Base-by-base conservation (phyloP, 1,140 invertebrate species). In the Drosophila kepulauana region DNA sequence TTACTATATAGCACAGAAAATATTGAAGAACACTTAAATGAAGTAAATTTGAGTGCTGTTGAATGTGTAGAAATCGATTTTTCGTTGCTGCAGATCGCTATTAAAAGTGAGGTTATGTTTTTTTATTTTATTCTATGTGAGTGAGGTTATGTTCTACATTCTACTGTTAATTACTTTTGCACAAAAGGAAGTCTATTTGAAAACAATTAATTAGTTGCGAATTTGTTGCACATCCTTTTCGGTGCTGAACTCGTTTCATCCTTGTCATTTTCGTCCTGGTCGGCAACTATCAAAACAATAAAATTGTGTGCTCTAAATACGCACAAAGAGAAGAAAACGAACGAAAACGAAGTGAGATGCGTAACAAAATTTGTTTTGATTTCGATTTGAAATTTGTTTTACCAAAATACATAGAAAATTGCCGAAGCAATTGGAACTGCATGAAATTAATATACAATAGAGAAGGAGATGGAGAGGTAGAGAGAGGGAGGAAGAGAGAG, bases 311-410 rank as follows among this genome's bases (percentile, higher is more conserved):
- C 67, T 81, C 69, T 41, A 78, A 11, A 63, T 75, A 74, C 46
- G 38, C 38, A 68, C 65, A 38, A 74, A 51, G 20, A 52, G 41
- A 54, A 8, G 2, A 2, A 33, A 33, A 8, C 33, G 33, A 33
- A 8, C 33, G 33, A 8, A 25, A 25, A 33, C 33, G 33, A 33
- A 8, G 7, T 5, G 79, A 88, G 66, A 72, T 71, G 85, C 85
- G 77, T 71, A 66, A 41, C 85, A 71, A 85, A 89, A 89, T 54
- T 56, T 89, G 85, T 89, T 89, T 89, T 89, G 85, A 89, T 89
- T 89, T 79, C 78, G 38, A 71, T 76, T 85, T 62, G 75, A 79
- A 78, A 85, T 74, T 75, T 89, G 78, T 84, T 88, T 70, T 62
- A 54, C 66, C 71, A 71, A 75, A 66, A 77, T 69, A 67, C 65